Evolutionary conservation across 1,140 invertebrate genomes (phyloP), one percentile per base, ranked within the genome.

Genomic region (Lepidurus arcticus): DNA sequence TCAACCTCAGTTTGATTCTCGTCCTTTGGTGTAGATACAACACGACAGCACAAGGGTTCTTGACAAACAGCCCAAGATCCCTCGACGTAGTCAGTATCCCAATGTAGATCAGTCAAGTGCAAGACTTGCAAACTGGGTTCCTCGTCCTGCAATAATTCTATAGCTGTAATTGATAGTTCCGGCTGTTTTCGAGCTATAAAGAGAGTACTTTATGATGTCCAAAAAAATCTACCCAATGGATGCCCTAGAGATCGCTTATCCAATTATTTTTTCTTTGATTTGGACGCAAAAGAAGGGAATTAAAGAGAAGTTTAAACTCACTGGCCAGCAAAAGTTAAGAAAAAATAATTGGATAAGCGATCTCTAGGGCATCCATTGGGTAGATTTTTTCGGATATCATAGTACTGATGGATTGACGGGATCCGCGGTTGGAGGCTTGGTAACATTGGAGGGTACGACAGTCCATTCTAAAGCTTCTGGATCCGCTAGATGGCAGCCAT

Each of bases 61-160:
- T 86, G 86, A 82, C 94, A 97, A 6, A 87, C 82, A 3, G 92
- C 89, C 74, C 91, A 89, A 0, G 89, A 87, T 16, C 89, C 88
- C 1, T 87, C 83, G 78, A 88, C 84, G 82, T 96, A 97, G 6
- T 88, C 82, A 0, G 90, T 89, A 84, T 96, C 94, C 77, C 92
- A 89, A 83, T 96, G 94, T 65, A 93, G 88, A 83, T 96, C 94
- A 0, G 91, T 90, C 73, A 96, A 83, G 45, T 96, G 91, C 10
- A 93, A 85, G 34, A 95, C 86, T 82, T 89, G 87, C 0, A 89
- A 78, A 13, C 79, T 76, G 0, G 76, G 73, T 13, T 21, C 10
- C 4, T 73, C 78, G 47, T 73, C 73, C 79, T 77, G 24, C 34
- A 34, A 34, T 34, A 34, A 34, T 34, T 34, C 34, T 3, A 4